These are phyloP conservation scores for Chymomyza amoena DNA, from an alignment of 2,888 invertebrate genomes.

Conservation along the genomic window DNA sequence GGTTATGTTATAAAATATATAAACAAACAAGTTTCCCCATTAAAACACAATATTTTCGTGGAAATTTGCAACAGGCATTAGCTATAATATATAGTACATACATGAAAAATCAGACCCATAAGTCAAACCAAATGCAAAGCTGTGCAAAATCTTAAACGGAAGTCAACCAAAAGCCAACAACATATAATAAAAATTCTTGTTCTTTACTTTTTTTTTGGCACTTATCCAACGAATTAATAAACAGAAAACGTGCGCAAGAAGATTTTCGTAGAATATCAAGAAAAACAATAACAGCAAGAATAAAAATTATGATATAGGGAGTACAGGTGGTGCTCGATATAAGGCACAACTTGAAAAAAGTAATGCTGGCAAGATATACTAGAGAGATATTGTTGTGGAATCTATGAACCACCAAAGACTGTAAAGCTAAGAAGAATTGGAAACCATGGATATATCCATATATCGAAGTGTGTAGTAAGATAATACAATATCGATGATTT, in stretches of 20 bases:
- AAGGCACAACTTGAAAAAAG: neutral
- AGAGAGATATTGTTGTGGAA: no score
- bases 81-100: conserved; percentile 8
- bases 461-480: no score
- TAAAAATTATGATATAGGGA: neutral
- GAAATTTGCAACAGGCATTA: conserved; percentile 12
- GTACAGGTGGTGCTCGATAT: neutral
- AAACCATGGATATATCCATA: no score
- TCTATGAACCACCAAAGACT: no score
- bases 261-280: conserved; percentile 25
- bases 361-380: no score
- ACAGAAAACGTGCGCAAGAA: conserved; percentile 26
- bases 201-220: conserved; percentile 35
- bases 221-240: conserved; percentile 59
- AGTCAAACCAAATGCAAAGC: neutral
- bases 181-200: conserved; percentile 15
- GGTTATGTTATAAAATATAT: neutral
- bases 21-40: neutral
- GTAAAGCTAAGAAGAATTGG: no score
- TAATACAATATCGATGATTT: no score
- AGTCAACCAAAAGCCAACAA: conserved; percentile 9
- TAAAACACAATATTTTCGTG: conserved; percentile 27
- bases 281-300: conserved; percentile 1
- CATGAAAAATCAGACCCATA: neutral
- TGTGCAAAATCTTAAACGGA: neutral